These are phyloP conservation scores for Grammomys surdaster DNA, from an alignment of 2,113 vertebrate genomes.

Conservation along the genomic window DNA sequence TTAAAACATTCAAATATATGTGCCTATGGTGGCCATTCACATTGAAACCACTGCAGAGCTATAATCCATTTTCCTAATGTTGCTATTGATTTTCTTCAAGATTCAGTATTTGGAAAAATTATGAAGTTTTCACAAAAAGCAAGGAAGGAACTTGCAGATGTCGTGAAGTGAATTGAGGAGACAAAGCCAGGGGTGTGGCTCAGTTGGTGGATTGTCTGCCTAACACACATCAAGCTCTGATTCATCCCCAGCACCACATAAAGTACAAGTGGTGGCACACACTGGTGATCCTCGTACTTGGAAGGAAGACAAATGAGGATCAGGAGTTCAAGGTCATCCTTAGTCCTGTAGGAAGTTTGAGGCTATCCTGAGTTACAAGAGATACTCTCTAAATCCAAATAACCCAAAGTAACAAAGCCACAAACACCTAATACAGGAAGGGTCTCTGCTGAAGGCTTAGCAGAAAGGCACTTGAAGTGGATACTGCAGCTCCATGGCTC, in stretches of 20 bases:
- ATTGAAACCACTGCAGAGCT: background rate
- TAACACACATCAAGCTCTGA: background rate
- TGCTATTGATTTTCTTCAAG: background rate
- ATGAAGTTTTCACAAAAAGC: background rate
- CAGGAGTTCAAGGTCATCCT: background rate
- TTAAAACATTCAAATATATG: background rate
- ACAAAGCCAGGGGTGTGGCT: background rate
- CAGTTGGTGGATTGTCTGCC: too few relatives aligned
- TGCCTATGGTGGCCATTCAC: too few relatives aligned
- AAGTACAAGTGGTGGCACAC: background rate
- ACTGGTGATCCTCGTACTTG: too few relatives aligned
- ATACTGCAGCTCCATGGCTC: background rate
- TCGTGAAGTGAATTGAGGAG: background rate
- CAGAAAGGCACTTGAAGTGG: background rate
- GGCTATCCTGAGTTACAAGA: background rate
- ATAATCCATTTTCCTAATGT: background rate
- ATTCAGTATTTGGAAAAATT: background rate
- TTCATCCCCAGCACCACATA: background rate
- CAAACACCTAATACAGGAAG: background rate
- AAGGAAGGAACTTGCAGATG: background rate
- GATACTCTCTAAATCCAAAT: background rate
- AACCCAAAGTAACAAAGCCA: background rate
- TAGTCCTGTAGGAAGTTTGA: background rate
- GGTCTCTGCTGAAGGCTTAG: background rate
- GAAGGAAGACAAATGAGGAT: background rate